These are phyloP conservation scores for Plestiodon gilberti DNA, from an alignment of 2,113 vertebrate species.

Conservation along the genomic window DNA sequence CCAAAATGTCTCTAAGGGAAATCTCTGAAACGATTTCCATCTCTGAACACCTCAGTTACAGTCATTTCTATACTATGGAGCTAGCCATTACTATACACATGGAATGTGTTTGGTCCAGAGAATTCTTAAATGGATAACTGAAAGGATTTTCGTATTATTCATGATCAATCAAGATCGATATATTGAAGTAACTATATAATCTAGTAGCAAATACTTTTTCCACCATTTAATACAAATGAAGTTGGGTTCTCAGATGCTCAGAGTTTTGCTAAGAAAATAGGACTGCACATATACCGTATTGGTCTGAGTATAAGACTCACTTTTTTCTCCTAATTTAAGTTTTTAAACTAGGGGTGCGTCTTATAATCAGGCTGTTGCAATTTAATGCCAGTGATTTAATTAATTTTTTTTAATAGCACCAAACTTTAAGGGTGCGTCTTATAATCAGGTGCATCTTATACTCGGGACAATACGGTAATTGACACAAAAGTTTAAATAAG, in stretches of 20 bases:
- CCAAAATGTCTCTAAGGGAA: background rate
- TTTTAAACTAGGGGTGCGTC: no score
- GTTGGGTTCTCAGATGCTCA: conserved; percentile 11
- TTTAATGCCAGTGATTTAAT: no score
- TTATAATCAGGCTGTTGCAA: no score
- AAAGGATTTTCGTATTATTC: background rate
- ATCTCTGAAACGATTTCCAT: background rate
- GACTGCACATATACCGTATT: conserved; percentile 11
- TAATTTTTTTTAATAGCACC: no score
- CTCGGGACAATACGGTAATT: no score
- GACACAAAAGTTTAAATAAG: background rate
- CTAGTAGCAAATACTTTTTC: background rate
- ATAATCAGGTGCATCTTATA: no score
- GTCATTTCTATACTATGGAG: background rate
- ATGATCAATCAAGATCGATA: background rate
- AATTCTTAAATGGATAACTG: background rate
- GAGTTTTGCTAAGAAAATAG: conserved; percentile 1
- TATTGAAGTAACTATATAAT: background rate
- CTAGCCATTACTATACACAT: background rate
- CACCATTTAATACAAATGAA: background rate
- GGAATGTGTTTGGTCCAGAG: background rate
- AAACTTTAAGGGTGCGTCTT: no score
- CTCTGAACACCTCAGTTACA: background rate
- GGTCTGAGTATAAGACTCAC: no score
- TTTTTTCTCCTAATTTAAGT: no score